Evolutionary conservation across 2,797 vertebrate species (phyloP).

Genomic region (Babyrousa celebensis): DNA sequence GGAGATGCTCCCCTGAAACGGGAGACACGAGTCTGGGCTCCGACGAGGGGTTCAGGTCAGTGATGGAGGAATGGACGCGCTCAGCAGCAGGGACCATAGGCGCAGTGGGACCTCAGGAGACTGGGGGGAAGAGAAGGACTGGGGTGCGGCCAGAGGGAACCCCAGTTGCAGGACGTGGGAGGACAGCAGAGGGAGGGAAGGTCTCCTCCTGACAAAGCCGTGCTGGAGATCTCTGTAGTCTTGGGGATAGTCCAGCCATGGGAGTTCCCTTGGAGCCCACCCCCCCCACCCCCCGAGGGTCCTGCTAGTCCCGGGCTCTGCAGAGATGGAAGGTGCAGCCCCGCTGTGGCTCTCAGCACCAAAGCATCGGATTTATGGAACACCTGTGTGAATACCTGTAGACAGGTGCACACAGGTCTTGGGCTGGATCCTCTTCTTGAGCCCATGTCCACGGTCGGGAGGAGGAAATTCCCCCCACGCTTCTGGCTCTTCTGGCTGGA

Average conservation of each 20-base stretch:
- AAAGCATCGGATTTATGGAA: rapidly evolving
- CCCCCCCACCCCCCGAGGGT: not conserved
- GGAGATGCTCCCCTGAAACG: not conserved
- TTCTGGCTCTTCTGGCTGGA: not conserved
- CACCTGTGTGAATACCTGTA: not conserved
- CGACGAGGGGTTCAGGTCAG: not conserved
- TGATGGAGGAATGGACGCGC: not conserved
- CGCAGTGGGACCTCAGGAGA: not conserved
- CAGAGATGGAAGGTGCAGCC: not conserved
- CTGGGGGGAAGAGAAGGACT: not conserved
- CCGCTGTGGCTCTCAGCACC: not conserved
- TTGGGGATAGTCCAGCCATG: not conserved
- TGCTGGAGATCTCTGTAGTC: not conserved
- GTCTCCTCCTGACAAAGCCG: not conserved
- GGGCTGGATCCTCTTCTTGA: not conserved
- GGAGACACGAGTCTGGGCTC: not conserved
- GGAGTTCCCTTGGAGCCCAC: not conserved
- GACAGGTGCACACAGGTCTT: not conserved
- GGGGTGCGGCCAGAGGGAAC: not conserved
- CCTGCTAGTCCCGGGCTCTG: not conserved
- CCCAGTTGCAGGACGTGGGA: not conserved
- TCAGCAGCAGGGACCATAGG: not conserved
- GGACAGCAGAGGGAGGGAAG: not conserved
- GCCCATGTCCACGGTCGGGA: not conserved
- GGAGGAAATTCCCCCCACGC: not conserved